Conservation (phyloP, 2,113 vertebrate species). For the Menura novaehollandiae region DNA sequence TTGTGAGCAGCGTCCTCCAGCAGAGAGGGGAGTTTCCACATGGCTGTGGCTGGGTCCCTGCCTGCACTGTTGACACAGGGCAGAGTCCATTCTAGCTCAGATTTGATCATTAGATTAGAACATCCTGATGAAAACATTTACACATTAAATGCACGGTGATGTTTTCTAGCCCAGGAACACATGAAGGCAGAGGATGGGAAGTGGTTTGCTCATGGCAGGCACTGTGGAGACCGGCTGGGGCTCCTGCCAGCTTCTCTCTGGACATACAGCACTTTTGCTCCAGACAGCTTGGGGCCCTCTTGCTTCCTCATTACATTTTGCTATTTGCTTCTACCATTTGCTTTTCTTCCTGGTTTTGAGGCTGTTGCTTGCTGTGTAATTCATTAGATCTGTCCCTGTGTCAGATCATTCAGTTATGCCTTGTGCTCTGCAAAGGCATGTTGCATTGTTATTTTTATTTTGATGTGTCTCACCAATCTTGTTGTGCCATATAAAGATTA, state of each 20-base stretch:
- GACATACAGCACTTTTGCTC: rapidly evolving
- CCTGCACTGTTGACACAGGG: neutral
- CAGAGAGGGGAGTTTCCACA: neutral
- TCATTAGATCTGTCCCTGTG: neutral
- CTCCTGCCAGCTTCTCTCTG: neutral
- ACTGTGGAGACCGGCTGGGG: neutral
- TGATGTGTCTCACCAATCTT: neutral
- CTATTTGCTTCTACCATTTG: neutral
- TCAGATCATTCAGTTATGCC: neutral
- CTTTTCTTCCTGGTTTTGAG: neutral
- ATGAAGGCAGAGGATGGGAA: neutral
- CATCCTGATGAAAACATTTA: neutral
- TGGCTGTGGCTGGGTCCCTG: neutral
- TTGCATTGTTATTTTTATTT: constrained; percentile 3
- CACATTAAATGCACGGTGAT: neutral
- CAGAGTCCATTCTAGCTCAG: neutral
- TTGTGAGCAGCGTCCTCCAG: neutral
- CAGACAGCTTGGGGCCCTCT: neutral
- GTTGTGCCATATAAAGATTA: neutral
- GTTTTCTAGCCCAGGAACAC: neutral
- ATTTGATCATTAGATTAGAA: neutral
- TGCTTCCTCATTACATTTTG: constrained; percentile 10
- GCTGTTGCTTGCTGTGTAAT: neutral
- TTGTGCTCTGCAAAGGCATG: neutral
- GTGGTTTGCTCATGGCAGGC: neutral